phyloP scores from a whole-genome alignment of 2,888 invertebrate species.

The Biston betularia region DNA sequence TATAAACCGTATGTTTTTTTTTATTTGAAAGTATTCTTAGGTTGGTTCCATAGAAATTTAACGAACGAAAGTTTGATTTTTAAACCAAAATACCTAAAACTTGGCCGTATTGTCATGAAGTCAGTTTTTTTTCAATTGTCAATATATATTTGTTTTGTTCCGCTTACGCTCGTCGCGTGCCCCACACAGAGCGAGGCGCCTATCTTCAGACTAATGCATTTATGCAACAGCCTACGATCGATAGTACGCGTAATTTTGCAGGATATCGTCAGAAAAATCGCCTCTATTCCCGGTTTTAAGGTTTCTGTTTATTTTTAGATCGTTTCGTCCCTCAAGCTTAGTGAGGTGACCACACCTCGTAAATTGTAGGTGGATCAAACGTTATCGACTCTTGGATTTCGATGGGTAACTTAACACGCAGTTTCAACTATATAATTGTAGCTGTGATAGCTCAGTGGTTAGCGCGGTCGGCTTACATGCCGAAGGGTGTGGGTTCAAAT shows the following conservation, averaged over 20 bases:
- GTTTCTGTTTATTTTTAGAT: slow-evolving; percentile 54
- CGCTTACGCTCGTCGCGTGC: slow-evolving; percentile 35
- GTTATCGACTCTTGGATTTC: not conserved
- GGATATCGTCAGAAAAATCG: slow-evolving; percentile 66
- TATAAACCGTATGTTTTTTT: too few relatives aligned
- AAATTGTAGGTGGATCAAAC: slow-evolving; percentile 40
- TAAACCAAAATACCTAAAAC: too few relatives aligned
- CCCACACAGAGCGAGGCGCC: slow-evolving; percentile 71
- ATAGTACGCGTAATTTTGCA: slow-evolving; percentile 77
- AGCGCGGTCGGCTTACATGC: too few relatives aligned
- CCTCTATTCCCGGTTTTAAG: slow-evolving; percentile 59
- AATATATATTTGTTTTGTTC: not conserved
- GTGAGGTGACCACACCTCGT: slow-evolving; percentile 38
- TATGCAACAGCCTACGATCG: slow-evolving; percentile 82
- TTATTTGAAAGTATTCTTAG: too few relatives aligned
- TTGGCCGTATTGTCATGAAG: too few relatives aligned
- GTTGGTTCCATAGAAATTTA: too few relatives aligned
- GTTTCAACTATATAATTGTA: not conserved
- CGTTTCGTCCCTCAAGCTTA: slow-evolving; percentile 25
- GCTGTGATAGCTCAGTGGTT: too few relatives aligned
- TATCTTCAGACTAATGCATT: slow-evolving; percentile 85
- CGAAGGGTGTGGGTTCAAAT: too few relatives aligned
- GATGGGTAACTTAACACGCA: not conserved
- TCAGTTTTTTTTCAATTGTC: too few relatives aligned
- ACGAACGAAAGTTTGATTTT: too few relatives aligned